Conservation (phyloP, 2,888 invertebrate species). For the Myopa testacea region DNA sequence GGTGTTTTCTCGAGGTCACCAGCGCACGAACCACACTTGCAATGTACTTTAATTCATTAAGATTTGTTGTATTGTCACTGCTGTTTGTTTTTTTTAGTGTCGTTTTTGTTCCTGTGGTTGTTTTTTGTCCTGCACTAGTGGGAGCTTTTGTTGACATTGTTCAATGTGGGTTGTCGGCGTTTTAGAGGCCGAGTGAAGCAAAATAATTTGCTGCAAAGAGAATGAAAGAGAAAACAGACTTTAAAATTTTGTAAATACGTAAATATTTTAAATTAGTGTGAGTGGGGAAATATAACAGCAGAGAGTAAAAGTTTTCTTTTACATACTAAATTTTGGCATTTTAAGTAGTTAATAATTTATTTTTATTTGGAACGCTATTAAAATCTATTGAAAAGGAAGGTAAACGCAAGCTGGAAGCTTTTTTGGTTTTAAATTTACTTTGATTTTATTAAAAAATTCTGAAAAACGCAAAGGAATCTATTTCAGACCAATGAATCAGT, state of each 20-base stretch:
- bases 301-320: too few species aligned
- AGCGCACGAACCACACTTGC: conserved; percentile 61
- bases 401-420: background rate
- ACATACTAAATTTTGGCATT: too few species aligned
- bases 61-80: conserved; percentile 45
- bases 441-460: too few species aligned
- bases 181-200: conserved; percentile 7
- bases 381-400: background rate
- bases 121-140: background rate
- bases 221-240: background rate
- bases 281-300: too few species aligned
- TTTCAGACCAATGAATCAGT: too few species aligned
- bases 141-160: conserved; percentile 2
- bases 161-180: conserved; percentile 22
- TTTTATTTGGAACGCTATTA: background rate
- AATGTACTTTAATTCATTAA: conserved; percentile 50
- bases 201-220: background rate
- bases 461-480: too few species aligned
- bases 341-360: background rate
- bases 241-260: background rate
- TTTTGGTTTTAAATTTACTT: background rate
- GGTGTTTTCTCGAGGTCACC: conserved; percentile 61
- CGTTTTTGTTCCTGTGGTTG: background rate
- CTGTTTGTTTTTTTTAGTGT: background rate
- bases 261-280: background rate